Evolutionary conservation across 2,797 vertebrate species (phyloP), one percentile per base, ranked within the genome.

Genomic region (Aplochiton taeniatus): DNA sequence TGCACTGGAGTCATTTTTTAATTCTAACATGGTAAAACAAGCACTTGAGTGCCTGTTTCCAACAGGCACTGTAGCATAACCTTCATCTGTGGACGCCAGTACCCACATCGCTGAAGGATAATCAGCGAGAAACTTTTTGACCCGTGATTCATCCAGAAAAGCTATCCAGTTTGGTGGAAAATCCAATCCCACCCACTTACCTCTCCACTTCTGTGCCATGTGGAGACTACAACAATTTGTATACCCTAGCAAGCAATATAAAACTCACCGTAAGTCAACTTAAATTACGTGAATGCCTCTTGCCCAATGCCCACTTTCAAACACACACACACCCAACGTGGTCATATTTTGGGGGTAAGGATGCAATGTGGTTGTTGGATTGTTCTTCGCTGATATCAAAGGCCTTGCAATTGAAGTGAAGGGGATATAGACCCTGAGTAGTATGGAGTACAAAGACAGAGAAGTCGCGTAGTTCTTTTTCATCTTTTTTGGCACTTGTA

Each of bases 1-100:
- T 31, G 31, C 2, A 6, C 31, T 31, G 31, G 31, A 31, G 31
- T 87, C 86, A 86, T 75, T 82, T 79, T 75, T 81, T 93, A 90
- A 93, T 94, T 92, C 76, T 68, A 89, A 79, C 86, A 85, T 75
- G 31, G 68, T 73, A 72, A 83, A 72, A 76, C 58, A 17, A 45
- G 42, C 16, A 13, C 31, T 31, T 6, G 6, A 31, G 31, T 31
- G 31, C 31, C 31, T 31, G 7, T 3, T 14, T 50, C 63, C 41
- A 58, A 61, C 10, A 41, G 44, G 59, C 20, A 9, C 52, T 44
- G 13, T 53, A 60, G 53, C 58, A 63, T 44, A 68, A 56, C 44
- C 68, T 60, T n/a, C 12, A 13, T 68, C 13, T 56, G 19, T 61
- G 55, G 57, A 42, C 48, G 48, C 43, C 57, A 66, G 0, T 10